Conservation (phyloP, 2,888 invertebrate genomes). For the Nycteola revayana region DNA sequence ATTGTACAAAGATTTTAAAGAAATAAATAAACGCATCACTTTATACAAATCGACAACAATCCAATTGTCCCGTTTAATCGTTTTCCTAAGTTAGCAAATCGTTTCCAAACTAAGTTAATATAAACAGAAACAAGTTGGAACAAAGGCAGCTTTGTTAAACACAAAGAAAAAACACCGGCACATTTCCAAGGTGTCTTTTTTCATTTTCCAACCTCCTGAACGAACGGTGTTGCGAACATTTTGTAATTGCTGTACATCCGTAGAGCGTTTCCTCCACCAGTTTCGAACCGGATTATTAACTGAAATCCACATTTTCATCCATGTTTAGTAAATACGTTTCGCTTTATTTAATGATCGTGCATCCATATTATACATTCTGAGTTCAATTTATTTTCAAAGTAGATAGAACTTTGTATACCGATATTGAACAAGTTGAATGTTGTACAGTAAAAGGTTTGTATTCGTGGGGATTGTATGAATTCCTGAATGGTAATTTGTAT, state of each 20-base stretch:
- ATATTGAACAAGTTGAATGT: no score
- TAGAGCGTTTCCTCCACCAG: background rate
- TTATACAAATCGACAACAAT: no score
- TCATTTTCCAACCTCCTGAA: background rate
- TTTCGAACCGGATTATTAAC: constrained; percentile 18
- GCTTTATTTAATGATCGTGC: background rate
- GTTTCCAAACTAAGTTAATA: background rate
- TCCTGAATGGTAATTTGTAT: no score
- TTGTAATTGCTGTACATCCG: constrained; percentile 21
- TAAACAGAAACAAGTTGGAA: background rate
- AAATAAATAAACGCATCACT: no score
- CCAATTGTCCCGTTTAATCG: no score
- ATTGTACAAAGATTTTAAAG: no score
- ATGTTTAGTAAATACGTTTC: background rate
- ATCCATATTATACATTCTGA: no score
- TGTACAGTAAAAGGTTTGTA: no score
- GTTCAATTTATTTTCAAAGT: no score
- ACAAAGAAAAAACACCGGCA: constrained; percentile 5
- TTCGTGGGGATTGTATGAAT: no score
- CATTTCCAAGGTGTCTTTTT: constrained; percentile 16
- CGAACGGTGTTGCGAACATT: constrained; percentile 23
- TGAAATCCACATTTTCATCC: constrained; percentile 12
- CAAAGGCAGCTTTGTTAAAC: background rate
- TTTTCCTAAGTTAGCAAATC: background rate
- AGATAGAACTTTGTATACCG: no score